Conservation (phyloP, 1,140 invertebrate genomes). For the Tenebrio molitor region DNA sequence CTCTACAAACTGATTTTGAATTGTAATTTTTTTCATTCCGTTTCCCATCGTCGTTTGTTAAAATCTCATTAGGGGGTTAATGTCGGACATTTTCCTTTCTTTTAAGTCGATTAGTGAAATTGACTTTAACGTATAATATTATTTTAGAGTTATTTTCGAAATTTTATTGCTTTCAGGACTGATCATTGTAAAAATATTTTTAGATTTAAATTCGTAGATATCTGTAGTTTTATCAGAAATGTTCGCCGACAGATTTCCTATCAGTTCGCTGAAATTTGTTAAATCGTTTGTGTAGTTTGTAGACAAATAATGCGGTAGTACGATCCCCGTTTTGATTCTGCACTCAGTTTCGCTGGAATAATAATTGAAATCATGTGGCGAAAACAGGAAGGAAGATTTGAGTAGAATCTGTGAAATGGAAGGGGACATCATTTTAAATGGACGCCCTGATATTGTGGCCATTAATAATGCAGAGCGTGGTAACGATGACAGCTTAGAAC, state of each 20-base stretch:
- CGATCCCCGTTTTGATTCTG: too few relatives aligned
- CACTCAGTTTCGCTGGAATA: too few relatives aligned
- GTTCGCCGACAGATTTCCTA: too few relatives aligned
- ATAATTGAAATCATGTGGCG: neutral
- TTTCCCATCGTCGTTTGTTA: neutral
- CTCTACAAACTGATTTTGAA: neutral
- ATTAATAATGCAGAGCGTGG: constrained; percentile 33
- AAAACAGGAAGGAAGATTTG: constrained; percentile 16
- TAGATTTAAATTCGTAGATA: too few relatives aligned
- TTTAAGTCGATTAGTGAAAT: neutral
- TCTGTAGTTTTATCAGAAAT: too few relatives aligned
- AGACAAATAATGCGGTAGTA: too few relatives aligned
- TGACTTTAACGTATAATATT: too few relatives aligned
- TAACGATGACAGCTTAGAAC: constrained; percentile 29
- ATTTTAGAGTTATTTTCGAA: too few relatives aligned
- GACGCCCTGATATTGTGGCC: constrained; percentile 36
- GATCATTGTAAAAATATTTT: too few relatives aligned
- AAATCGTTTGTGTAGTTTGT: too few relatives aligned
- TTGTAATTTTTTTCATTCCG: neutral
- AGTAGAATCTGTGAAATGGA: neutral
- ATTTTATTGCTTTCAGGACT: too few relatives aligned
- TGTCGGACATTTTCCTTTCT: neutral
- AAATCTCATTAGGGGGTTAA: constrained; percentile 1
- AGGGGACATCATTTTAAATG: constrained; percentile 30
- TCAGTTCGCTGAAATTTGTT: too few relatives aligned